Evolutionary conservation across 2,113 vertebrate species (phyloP).

Genomic region (Myotis brandtii): DNA sequence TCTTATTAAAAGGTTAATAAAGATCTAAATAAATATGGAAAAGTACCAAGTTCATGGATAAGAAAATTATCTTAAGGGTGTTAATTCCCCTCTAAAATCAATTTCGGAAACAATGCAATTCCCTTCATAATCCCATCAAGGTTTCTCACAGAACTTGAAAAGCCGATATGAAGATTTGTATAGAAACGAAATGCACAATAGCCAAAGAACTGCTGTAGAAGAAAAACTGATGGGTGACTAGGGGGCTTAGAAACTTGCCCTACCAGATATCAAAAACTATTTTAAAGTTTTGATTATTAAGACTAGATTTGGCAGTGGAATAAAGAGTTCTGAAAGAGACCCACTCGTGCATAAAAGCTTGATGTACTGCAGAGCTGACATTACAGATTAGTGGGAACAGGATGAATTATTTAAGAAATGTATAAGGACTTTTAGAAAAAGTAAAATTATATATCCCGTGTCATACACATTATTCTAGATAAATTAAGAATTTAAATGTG

Average conservation of each 20-base stretch:
- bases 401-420: neutral
- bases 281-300: conserved; percentile 9
- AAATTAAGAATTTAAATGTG: conserved; percentile 32
- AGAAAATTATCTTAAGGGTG: neutral
- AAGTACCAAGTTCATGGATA: neutral
- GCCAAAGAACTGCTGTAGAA: neutral
- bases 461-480: neutral
- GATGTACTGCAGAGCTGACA: neutral
- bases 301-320: neutral
- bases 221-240: neutral
- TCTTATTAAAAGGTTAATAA: neutral
- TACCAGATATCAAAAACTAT: neutral
- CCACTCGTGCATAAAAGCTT: neutral
- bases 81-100: neutral
- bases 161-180: conserved; percentile 30
- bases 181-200: neutral
- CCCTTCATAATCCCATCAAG: neutral
- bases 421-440: neutral
- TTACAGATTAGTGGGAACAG: neutral
- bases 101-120: neutral
- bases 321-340: neutral
- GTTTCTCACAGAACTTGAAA: conserved; percentile 30
- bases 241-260: neutral
- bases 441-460: neutral
- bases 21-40: conserved; percentile 19